Conservation (phyloP, 2,113 vertebrate genomes). For the Myotis brandtii region DNA sequence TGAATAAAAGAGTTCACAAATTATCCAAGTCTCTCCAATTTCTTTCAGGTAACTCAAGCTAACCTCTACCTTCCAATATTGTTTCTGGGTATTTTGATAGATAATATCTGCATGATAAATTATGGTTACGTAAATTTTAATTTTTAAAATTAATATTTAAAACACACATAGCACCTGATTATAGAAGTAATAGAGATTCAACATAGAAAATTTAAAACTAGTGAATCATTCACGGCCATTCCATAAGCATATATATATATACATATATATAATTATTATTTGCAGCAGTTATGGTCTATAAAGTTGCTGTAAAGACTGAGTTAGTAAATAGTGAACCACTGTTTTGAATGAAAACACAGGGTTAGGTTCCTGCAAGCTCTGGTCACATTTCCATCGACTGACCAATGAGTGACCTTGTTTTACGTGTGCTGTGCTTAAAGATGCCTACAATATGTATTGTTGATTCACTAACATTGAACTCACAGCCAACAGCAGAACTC, state of each 20-base stretch:
- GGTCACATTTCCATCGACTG: not conserved
- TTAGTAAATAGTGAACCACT: not conserved
- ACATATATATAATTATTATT: not conserved
- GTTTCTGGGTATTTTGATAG: not conserved
- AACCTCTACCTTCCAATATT: not conserved
- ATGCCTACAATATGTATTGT: not conserved
- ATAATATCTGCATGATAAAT: not conserved
- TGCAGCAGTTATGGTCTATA: not conserved
- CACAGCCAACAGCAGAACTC: not conserved
- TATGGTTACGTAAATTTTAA: constrained; percentile 39
- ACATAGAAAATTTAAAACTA: not conserved
- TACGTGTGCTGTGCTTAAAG: not conserved
- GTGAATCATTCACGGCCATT: not conserved
- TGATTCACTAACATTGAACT: not conserved
- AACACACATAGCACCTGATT: not conserved
- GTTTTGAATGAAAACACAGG: not conserved
- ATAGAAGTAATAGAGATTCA: not conserved
- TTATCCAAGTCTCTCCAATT: not conserved
- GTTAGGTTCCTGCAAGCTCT: not conserved
- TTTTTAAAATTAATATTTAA: constrained; percentile 51
- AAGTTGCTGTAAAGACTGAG: not conserved
- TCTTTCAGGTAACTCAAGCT: not conserved
- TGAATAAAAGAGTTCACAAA: constrained; percentile 33
- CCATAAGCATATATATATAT: not conserved
- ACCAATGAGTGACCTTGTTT: not conserved